These are phyloP conservation scores for Gymnobelideus leadbeateri DNA, from an alignment of 2,113 vertebrate genomes.

Conservation along the genomic window DNA sequence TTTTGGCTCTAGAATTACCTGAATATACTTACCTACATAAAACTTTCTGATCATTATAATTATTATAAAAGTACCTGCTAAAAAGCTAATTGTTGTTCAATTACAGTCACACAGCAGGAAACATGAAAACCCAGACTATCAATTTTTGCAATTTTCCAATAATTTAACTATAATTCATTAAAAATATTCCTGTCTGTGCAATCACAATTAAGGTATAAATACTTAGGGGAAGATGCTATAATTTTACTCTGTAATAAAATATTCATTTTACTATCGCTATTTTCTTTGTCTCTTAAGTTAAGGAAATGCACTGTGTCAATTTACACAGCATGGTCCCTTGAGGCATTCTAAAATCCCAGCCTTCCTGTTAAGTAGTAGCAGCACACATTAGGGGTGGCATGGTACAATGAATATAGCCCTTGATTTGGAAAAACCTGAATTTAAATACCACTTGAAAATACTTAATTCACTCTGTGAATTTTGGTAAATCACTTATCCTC, in stretches of 20 bases:
- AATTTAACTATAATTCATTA: background rate
- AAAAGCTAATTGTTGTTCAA: background rate
- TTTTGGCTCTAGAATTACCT: slow-evolving; percentile 1
- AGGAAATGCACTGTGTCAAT: background rate
- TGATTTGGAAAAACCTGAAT: background rate
- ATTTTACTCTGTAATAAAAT: background rate
- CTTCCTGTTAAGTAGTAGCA: background rate
- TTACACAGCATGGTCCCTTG: background rate
- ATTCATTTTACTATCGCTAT: background rate
- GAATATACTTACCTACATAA: background rate
- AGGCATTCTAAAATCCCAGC: background rate
- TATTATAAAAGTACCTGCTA: background rate
- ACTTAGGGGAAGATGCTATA: background rate
- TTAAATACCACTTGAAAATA: background rate
- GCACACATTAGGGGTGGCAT: background rate
- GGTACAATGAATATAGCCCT: background rate
- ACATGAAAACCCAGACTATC: background rate
- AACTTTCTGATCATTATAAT: background rate
- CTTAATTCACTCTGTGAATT: background rate
- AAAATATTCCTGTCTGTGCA: background rate
- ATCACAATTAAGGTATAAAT: background rate
- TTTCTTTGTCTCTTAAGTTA: background rate
- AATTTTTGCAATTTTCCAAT: background rate
- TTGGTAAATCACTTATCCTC: background rate
- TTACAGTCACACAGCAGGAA: background rate